A percentile compares a stretch with the other conserved stretches of the same genome.
These are phyloP conservation scores for Bradypodion pumilum DNA, from an alignment of 2,797 vertebrate species.

Conservation along the genomic window DNA sequence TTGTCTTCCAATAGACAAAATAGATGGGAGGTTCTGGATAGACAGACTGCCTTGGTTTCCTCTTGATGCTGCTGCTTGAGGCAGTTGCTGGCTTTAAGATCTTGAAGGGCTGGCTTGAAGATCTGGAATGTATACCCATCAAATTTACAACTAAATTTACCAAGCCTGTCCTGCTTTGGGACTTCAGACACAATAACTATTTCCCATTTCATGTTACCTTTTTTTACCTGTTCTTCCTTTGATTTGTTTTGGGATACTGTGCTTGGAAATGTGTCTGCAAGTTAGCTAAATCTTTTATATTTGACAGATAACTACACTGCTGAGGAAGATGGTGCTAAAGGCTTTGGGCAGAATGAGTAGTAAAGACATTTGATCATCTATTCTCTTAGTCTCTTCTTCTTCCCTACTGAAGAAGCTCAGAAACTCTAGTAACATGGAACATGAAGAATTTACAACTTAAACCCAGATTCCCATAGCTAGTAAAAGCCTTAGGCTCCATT, in stretches of 20 bases:
- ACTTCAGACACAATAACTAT: neutral
- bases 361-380: conserved; percentile 5
- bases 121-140: neutral
- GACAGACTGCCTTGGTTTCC: too few relatives aligned
- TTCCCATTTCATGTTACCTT: neutral
- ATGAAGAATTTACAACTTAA: neutral
- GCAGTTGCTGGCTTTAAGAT: too few relatives aligned
- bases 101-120: too few relatives aligned
- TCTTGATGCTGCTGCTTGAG: too few relatives aligned
- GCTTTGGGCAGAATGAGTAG: neutral
- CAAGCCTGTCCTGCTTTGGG: neutral
- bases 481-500: neutral
- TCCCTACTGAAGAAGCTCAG: neutral
- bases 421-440: neutral
- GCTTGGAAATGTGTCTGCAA: neutral
- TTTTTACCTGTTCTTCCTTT: neutral
- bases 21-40: too few relatives aligned
- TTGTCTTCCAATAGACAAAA: too few relatives aligned
- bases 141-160: neutral
- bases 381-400: neutral
- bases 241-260: neutral
- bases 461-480: neutral
- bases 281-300: conserved; percentile 1
- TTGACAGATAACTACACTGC: conserved; percentile 1
- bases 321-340: conserved; percentile 10